These are phyloP conservation scores for Harpagifer antarcticus DNA, from an alignment of 2,797 vertebrate species.

Conservation along the genomic window DNA sequence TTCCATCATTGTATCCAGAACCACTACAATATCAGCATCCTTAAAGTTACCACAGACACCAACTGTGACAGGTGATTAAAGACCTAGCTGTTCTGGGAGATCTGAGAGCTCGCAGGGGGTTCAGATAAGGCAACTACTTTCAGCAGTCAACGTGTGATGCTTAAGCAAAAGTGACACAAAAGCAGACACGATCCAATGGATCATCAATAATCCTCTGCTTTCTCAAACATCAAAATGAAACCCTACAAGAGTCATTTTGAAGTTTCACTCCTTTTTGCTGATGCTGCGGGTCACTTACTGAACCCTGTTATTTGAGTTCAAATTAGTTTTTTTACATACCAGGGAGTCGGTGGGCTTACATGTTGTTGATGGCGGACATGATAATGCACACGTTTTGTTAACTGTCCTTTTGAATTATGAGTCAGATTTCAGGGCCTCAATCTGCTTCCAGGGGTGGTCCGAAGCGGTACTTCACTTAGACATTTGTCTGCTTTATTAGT, in stretches of 20 bases:
- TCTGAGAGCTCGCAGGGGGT: slow-evolving; percentile 31
- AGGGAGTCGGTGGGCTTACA: slow-evolving; percentile 34
- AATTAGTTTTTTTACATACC: slow-evolving; percentile 51
- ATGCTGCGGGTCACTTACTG: slow-evolving; percentile 47
- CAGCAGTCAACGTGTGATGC: slow-evolving; percentile 34
- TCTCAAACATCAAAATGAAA: slow-evolving; percentile 58
- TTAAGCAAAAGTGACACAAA: slow-evolving; percentile 56
- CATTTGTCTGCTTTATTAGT: slow-evolving; percentile 70
- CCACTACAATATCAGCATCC: slow-evolving; percentile 28
- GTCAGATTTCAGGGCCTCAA: slow-evolving; percentile 36
- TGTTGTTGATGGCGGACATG: slow-evolving; percentile 49
- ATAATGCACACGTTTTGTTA: slow-evolving; percentile 62
- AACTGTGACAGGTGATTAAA: slow-evolving; percentile 65
- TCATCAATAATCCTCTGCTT: slow-evolving; percentile 63
- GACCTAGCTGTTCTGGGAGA: slow-evolving; percentile 56
- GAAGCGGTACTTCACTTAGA: slow-evolving; percentile 60
- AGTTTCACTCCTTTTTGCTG: slow-evolving; percentile 50
- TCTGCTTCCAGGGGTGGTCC: slow-evolving; percentile 43
- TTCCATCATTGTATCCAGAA: slow-evolving; percentile 29
- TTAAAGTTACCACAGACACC: slow-evolving; percentile 39
- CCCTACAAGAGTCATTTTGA: slow-evolving; percentile 40
- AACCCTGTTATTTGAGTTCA: slow-evolving; percentile 54
- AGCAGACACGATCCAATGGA: slow-evolving; percentile 56
- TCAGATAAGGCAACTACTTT: slow-evolving; percentile 65
- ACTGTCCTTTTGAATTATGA: slow-evolving; percentile 65